Evolutionary conservation across 2,113 vertebrate genomes (phyloP), one percentile per base, ranked within the genome.

Genomic region (Engystomops pustulosus): DNA sequence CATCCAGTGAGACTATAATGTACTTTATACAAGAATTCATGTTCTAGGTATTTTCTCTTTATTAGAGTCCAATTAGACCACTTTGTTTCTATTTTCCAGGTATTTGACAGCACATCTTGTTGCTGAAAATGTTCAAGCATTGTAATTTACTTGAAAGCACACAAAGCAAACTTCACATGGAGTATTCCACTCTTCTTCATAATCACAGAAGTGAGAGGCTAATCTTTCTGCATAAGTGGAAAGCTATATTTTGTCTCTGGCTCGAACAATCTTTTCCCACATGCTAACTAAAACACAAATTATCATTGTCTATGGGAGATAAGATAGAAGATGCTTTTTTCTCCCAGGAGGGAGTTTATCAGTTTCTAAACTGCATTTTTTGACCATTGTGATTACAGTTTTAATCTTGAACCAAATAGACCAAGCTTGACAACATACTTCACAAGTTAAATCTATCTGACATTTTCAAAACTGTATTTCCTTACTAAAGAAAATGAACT

Each of bases 161-260:
- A 72, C 79, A 81, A 81, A 81, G 80, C 49, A 72, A 82, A 82
- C 69, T 74, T 74, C 69, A 72, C 49, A 38, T 82, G 69, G 74
- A 74, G 80, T 82, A 47, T 74, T 68, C 62, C 69, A 74, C 80
- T 74, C 80, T 74, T 74, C 69, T 51, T n/a, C 15, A 11, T 74
- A 82, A 82, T 82, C 80, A 62, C 41, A 27, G 60, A 80, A 71
- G 53, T 30, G 11, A 82, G 53, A 60, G 53, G 34, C 51, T 62
- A 82, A 72, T 82, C 69, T 74, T 60, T 82, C 69, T 82, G 45
- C 51, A 72, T 62, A 82, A 82, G 80, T 82, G 53, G 38, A 74
- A 72, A 60, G 80, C 68, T 82, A 3, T 45, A 60, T 74, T 74
- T 74, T 62, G 34, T 60, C 55, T 82, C 69, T 60, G 36, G 25